These are phyloP conservation scores for Trochalopteron elliotii DNA, from an alignment of 2,113 vertebrate genomes.

Conservation along the genomic window DNA sequence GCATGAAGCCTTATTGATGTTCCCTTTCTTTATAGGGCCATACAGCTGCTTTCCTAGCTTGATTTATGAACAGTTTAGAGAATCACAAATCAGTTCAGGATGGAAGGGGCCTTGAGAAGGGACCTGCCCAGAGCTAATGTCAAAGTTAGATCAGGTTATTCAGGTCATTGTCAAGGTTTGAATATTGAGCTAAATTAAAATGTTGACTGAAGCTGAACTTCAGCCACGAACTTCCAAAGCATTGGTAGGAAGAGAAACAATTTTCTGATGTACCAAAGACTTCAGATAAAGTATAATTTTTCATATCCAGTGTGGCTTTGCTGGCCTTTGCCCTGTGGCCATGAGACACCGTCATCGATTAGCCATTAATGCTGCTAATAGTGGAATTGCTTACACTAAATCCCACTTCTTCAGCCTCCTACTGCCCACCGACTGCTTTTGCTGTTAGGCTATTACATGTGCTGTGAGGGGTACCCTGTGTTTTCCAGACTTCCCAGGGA, in stretches of 20 bases:
- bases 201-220: neutral
- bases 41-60: neutral
- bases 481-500: neutral
- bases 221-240: neutral
- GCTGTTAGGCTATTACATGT: neutral
- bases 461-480: neutral
- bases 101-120: neutral
- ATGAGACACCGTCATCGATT: fast-evolving
- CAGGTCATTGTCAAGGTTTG: neutral
- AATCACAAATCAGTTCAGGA: neutral
- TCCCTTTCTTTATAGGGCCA: neutral
- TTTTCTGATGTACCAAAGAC: neutral
- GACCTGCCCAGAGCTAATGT: neutral
- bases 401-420: neutral
- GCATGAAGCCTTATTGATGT: neutral
- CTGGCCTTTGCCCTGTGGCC: neutral
- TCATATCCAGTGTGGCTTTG: neutral
- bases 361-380: neutral
- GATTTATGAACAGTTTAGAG: neutral
- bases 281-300: neutral
- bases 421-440: neutral
- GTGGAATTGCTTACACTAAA: neutral
- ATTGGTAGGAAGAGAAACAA: neutral
- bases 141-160: neutral
- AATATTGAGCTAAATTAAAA: neutral